Evolutionary conservation across 2,113 vertebrate genomes (phyloP).

Genomic region (Rhipidura dahli): DNA sequence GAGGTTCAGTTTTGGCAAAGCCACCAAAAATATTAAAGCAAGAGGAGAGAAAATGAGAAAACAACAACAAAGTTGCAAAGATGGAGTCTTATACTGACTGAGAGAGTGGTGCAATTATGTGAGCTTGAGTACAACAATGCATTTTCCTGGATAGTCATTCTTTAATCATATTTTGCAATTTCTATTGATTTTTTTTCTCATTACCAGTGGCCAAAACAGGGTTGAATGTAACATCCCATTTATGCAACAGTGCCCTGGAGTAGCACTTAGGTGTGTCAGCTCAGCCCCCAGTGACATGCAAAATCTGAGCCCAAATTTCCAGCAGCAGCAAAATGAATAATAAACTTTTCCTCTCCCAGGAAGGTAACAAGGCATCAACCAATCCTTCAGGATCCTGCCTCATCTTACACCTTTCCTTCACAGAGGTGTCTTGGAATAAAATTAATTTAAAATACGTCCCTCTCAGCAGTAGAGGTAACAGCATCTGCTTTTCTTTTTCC

Average conservation of each 20-base stretch:
- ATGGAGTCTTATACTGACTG: not conserved
- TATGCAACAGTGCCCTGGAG: not conserved
- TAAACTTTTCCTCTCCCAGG: not conserved
- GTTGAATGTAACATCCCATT: not conserved
- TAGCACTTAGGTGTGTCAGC: not conserved
- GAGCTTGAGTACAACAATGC: not conserved
- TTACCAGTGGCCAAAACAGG: not conserved
- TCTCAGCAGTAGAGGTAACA: not conserved
- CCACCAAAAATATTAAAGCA: not conserved
- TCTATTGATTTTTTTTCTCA: not conserved
- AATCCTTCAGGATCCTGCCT: not conserved
- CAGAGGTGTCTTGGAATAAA: not conserved
- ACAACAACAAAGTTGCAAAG: not conserved
- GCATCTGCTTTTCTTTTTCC: not conserved
- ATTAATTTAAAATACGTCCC: not conserved
- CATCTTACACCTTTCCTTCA: not conserved
- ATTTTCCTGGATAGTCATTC: not conserved
- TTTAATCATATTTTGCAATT: not conserved
- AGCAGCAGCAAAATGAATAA: not conserved
- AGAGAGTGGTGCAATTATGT: not conserved
- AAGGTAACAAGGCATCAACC: not conserved
- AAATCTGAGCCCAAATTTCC: not conserved
- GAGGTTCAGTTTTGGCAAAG: not conserved
- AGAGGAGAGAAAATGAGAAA: not conserved
- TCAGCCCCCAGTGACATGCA: not conserved